Conservation (phyloP, 2,888 invertebrate species). For the Torymus tubicola region DNA sequence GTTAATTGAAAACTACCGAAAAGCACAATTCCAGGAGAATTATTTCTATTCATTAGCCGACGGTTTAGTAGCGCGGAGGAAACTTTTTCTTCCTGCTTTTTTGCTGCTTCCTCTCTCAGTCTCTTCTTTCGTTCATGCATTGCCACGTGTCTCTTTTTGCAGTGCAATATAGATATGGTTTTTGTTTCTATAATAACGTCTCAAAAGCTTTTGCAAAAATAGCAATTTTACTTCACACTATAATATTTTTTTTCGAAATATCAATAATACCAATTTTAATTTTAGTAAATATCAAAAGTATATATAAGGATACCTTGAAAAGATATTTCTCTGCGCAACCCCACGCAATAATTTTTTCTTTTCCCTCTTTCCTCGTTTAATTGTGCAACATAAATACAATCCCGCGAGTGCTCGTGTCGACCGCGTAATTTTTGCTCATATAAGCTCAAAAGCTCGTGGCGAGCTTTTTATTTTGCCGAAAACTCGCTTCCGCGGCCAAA, state of each 20-base stretch:
- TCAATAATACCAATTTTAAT: too few species aligned
- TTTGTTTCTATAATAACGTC: too few species aligned
- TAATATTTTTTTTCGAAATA: too few species aligned
- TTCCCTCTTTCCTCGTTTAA: slow-evolving; percentile 62
- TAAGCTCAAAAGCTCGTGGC: slow-evolving; percentile 73
- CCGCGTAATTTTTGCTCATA: slow-evolving; percentile 73
- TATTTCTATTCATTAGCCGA: slow-evolving; percentile 76
- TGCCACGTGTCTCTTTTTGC: background rate
- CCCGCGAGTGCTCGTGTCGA: slow-evolving; percentile 65
- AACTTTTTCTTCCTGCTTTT: slow-evolving; percentile 33
- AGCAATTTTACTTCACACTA: too few species aligned
- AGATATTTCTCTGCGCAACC: too few species aligned
- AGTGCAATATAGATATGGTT: background rate
- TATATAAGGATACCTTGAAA: too few species aligned
- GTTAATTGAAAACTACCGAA: slow-evolving; percentile 74
- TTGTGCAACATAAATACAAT: slow-evolving; percentile 75
- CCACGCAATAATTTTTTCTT: background rate
- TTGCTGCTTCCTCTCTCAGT: background rate
- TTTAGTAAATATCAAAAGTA: too few species aligned
- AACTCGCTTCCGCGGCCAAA: slow-evolving; percentile 71
- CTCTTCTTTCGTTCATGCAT: slow-evolving; percentile 24
- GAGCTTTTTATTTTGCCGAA: slow-evolving; percentile 65
- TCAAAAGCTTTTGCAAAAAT: too few species aligned
- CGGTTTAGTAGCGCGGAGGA: slow-evolving; percentile 60
- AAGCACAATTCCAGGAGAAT: slow-evolving; percentile 73